A percentile compares a stretch with the other conserved stretches of the same genome.
Evolutionary conservation across 2,888 invertebrate species (phyloP).

Genomic region (Lumbricus terrestris): DNA sequence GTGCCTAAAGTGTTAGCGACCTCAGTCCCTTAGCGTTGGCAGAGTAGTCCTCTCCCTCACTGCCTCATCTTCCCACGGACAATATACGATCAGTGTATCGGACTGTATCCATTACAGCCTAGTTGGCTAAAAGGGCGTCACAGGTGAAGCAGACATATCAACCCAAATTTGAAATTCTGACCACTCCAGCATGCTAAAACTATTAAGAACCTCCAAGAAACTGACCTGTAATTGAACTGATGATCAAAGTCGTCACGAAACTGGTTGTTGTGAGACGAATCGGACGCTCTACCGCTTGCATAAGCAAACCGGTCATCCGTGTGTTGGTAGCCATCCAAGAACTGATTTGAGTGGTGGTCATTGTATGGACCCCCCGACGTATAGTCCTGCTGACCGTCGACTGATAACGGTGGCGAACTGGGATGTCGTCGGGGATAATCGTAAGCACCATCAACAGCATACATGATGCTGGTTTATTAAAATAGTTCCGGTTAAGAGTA

Average conservation of each 20-base stretch:
- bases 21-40: no score
- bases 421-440: neutral
- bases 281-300: neutral
- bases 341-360: neutral
- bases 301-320: neutral
- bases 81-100: no score
- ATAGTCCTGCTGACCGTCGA: neutral
- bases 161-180: no score
- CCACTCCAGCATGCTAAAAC: no score
- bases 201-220: neutral
- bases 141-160: no score
- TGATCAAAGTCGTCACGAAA: neutral
- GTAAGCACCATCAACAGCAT: slow-evolving; percentile 6
- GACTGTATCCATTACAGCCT: no score
- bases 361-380: neutral
- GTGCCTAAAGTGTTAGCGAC: no score
- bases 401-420: neutral
- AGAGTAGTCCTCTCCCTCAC: no score
- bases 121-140: no score
- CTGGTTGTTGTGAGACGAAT: neutral
- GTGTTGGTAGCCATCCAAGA: neutral
- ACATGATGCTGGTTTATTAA: neutral
- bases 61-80: no score
- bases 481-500: neutral
- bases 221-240: slow-evolving; percentile 8